These are phyloP conservation scores for Opisthograptis luteolata DNA, from an alignment of 2,888 invertebrate species.

Conservation along the genomic window DNA sequence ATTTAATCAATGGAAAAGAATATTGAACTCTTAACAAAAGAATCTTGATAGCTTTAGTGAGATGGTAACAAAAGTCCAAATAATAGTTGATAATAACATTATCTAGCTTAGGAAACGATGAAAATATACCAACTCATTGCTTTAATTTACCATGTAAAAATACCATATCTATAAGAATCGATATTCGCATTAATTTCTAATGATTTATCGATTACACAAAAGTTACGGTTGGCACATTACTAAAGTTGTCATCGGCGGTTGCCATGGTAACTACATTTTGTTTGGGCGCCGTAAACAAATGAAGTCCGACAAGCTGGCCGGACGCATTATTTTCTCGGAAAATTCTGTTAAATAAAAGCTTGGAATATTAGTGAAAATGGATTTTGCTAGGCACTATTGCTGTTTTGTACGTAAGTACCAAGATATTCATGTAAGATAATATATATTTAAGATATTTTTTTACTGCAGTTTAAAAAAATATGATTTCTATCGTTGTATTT, in stretches of 20 bases:
- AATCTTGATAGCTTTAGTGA: no score
- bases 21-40: no score
- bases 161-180: conserved; percentile 22
- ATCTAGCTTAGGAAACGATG: no score
- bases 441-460: conserved; percentile 23
- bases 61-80: no score
- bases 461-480: conserved; percentile 27
- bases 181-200: conserved; percentile 37
- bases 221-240: conserved; percentile 46
- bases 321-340: conserved; percentile 53
- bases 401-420: conserved; percentile 58
- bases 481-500: conserved; percentile 52
- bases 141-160: background rate
- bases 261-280: conserved; percentile 67
- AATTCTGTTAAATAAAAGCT: conserved; percentile 32
- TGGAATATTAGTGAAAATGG: conserved; percentile 52
- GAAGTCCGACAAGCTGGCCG: conserved; percentile 64
- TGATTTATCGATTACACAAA: conserved; percentile 61
- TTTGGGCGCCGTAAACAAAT: conserved; percentile 79
- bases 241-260: conserved; percentile 66
- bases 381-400: conserved; percentile 46
- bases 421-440: conserved; percentile 9
- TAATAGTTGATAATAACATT: no score
- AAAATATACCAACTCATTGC: no score
- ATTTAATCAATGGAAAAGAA: conserved; percentile 5